These are phyloP conservation scores for Elanoides forficatus DNA, from an alignment of 2,113 vertebrate genomes.

Conservation along the genomic window DNA sequence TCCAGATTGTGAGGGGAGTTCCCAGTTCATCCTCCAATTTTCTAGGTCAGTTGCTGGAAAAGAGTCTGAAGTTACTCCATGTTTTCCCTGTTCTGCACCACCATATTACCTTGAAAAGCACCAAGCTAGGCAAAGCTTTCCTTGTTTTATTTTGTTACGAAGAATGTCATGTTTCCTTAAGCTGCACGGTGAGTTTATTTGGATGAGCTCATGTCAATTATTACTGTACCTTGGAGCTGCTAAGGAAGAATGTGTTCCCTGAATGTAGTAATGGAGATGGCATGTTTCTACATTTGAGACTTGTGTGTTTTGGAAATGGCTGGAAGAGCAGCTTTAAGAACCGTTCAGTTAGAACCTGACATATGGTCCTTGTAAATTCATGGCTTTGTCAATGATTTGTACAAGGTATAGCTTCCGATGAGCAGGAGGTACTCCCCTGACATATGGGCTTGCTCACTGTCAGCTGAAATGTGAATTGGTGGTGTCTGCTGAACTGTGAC, in stretches of 20 bases:
- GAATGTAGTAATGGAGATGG: too few relatives aligned
- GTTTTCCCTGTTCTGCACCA: not conserved
- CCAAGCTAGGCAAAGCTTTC: not conserved
- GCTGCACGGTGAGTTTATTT: not conserved
- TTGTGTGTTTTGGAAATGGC: not conserved
- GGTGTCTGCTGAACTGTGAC: not conserved
- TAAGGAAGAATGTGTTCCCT: not conserved
- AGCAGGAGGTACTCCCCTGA: not conserved
- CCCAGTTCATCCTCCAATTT: not conserved
- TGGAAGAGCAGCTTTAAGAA: not conserved
- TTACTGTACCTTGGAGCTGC: not conserved
- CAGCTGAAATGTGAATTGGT: not conserved
- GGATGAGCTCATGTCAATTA: not conserved
- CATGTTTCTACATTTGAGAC: not conserved
- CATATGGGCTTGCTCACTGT: not conserved
- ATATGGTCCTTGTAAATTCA: not conserved
- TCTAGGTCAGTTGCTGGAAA: not conserved
- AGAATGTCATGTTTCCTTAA: not conserved
- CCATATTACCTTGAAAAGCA: not conserved
- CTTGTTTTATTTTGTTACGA: not conserved
- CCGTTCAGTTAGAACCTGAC: fast-evolving
- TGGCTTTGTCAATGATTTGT: not conserved
- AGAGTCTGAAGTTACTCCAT: not conserved
- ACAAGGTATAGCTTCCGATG: not conserved
- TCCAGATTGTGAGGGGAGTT: not conserved